Conservation (phyloP, 92 coral and sea anemone species). For the Palythoa grandis region DNA sequence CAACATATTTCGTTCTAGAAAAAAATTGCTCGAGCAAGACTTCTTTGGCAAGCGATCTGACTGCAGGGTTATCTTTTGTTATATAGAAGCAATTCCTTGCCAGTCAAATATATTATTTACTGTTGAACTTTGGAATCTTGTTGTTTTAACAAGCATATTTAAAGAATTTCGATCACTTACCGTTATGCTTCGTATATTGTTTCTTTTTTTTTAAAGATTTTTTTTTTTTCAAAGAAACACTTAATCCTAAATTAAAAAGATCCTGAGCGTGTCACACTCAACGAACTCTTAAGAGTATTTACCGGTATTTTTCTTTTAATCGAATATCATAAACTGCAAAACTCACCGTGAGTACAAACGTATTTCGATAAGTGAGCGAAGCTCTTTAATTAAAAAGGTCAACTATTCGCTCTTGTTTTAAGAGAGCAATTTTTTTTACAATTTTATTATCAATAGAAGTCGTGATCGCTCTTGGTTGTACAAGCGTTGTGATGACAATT, state of each 20-base stretch:
- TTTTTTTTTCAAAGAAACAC: not conserved
- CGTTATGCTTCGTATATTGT: not conserved
- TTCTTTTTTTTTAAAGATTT: not conserved
- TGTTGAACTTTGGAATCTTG: not conserved
- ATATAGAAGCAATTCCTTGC: not conserved
- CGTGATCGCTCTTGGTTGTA: not conserved
- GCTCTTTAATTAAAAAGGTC: not conserved
- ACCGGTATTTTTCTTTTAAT: not conserved
- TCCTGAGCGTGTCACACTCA: not conserved
- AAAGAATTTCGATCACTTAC: not conserved
- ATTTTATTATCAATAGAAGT: not conserved
- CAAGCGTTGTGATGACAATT: not conserved
- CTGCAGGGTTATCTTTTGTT: slow-evolving; percentile 21
- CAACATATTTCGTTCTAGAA: slow-evolving; percentile 28
- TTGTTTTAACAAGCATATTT: slow-evolving; percentile 20
- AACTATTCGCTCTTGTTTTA: not conserved
- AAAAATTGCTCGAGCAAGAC: slow-evolving; percentile 29
- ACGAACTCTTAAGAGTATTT: not conserved
- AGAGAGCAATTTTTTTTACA: not conserved
- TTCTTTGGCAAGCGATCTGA: not conserved
- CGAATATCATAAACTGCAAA: not conserved
- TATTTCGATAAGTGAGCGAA: not conserved
- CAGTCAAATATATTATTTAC: slow-evolving; percentile 19
- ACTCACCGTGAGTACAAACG: not conserved
- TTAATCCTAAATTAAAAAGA: not conserved